Percentiles rank a stretch among this genome's conserved stretches.
Evolutionary conservation across 2,888 invertebrate genomes (phyloP).

Genomic region (Boloria selene): DNA sequence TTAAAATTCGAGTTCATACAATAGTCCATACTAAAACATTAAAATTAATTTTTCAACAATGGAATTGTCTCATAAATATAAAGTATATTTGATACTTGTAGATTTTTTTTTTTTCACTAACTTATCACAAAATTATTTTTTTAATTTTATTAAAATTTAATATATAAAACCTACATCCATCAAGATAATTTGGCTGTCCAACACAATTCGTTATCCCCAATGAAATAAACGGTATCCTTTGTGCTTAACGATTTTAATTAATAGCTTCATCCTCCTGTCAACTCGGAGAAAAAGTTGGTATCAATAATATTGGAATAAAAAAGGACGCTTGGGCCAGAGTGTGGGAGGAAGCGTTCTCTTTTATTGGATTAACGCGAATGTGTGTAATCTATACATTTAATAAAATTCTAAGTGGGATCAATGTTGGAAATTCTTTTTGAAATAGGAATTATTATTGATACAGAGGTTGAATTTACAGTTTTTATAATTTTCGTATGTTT

Average conservation of each 20-base stretch:
- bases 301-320: constrained; percentile 39
- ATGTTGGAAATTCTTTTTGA: no score
- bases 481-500: no score
- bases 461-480: no score
- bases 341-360: neutral
- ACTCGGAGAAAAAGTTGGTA: constrained; percentile 38
- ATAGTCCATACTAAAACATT: no score
- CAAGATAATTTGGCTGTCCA: constrained; percentile 35
- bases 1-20: no score
- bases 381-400: no score
- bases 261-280: constrained; percentile 40
- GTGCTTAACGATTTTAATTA: constrained; percentile 41
- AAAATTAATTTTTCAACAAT: no score
- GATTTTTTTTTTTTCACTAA: neutral
- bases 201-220: constrained; percentile 31
- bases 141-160: neutral
- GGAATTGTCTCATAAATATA: no score
- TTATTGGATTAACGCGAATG: no score
- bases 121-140: neutral
- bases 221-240: constrained; percentile 31
- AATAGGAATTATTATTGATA: no score
- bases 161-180: constrained; percentile 26
- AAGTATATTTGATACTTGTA: no score
- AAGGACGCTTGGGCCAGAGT: neutral
- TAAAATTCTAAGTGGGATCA: no score